Conservation (phyloP, 2,113 vertebrate species). For the Epinephelus lanceolatus region DNA sequence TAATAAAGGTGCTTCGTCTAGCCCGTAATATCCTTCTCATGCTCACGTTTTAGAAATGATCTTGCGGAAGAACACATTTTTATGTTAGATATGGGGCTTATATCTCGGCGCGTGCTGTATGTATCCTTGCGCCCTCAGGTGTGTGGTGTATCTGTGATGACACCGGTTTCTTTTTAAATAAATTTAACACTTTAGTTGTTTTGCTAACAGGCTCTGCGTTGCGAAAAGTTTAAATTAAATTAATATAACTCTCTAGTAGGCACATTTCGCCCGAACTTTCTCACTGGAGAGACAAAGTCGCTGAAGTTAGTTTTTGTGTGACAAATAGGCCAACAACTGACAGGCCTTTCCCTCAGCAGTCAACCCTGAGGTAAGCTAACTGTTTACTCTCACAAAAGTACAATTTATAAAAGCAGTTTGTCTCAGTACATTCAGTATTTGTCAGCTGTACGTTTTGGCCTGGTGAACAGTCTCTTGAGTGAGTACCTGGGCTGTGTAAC, state of each 20-base stretch:
- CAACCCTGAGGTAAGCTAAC: not conserved
- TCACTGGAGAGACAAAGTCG: not conserved
- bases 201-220: not conserved
- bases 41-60: too few relatives aligned
- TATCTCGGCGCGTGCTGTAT: not conserved
- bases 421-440: too few relatives aligned
- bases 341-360: not conserved
- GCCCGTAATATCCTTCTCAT: not conserved
- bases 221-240: not conserved
- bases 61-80: conserved; percentile 31
- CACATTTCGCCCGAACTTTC: not conserved
- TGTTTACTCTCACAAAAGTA: not conserved
- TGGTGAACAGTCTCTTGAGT: not conserved
- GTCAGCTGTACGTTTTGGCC: too few relatives aligned
- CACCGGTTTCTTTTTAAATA: not conserved
- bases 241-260: not conserved
- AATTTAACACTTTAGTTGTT: not conserved
- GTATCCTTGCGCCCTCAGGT: conserved; percentile 32
- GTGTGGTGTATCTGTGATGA: not conserved
- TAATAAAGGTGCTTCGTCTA: not conserved
- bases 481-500: not conserved
- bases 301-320: too few relatives aligned
- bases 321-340: not conserved
- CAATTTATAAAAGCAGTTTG: not conserved
- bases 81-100: not conserved